A percentile compares a stretch with the other conserved stretches of the same genome.
These are phyloP conservation scores for Larimichthys crocea DNA, from an alignment of 2,113 vertebrate genomes.

Conservation along the genomic window DNA sequence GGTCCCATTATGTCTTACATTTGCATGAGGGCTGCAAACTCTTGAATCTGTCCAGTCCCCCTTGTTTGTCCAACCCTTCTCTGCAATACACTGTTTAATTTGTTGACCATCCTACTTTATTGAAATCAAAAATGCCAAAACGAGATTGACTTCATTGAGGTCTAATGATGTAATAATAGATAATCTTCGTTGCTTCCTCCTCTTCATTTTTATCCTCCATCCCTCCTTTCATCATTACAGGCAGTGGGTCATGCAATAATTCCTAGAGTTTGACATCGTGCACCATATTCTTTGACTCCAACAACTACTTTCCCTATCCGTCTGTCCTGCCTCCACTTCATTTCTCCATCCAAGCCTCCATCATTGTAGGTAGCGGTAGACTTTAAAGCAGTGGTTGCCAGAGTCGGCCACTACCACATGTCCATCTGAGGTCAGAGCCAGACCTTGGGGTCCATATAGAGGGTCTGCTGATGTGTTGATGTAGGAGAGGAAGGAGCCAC, in stretches of 20 bases:
- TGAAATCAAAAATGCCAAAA: neutral
- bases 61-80: neutral
- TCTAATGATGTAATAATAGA: constrained; percentile 1
- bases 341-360: constrained; percentile 23
- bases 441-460: constrained; percentile 95
- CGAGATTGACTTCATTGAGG: neutral
- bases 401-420: constrained; percentile 98
- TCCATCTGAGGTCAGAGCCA: constrained; percentile 95
- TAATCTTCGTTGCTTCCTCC: neutral
- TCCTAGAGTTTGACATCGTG: constrained; percentile 31
- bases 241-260: constrained; percentile 45
- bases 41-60: neutral
- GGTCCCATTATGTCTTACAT: neutral
- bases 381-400: constrained; percentile 99
- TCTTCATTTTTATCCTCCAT: neutral
- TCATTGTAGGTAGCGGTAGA: constrained; percentile 97
- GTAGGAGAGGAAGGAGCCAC: constrained; percentile 96
- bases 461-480: constrained; percentile 98
- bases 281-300: neutral
- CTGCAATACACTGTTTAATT: neutral
- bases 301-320: neutral
- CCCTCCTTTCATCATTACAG: neutral
- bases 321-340: neutral
- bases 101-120: neutral
- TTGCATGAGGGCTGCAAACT: neutral